Evolutionary conservation across 2,113 vertebrate species (phyloP), one percentile per base, ranked within the genome.

Genomic region (Anseranas semipalmata): DNA sequence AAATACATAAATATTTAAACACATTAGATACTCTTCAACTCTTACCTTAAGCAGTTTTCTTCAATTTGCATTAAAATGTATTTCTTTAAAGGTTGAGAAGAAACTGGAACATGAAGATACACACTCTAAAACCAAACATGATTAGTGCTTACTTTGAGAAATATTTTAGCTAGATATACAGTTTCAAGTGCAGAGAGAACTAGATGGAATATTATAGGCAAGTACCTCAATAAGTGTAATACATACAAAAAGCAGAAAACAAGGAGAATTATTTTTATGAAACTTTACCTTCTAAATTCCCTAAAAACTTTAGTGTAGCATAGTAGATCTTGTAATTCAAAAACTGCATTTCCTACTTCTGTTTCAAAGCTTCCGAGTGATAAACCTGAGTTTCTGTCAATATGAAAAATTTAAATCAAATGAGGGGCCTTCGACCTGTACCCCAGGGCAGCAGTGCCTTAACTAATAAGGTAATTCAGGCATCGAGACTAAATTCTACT

Each of bases 1-100:
- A 91, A 94, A 82, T 67, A n/a, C 43, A 93, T 91, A 48, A 93
- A 85, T 90, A 87, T 91, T 95, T 93, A 85, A 95, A 90, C 24
- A 76, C 45, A 60, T 96, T 85, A 94, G 87, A 79, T 88, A 79
- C 48, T 83, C 85, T 80, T 93, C 62, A 92, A 93, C 45, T 83
- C 92, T 70, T 93, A 93, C 85, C 88, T 96, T 92, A 35, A 86
- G 88, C 62, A 83, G 45, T 83, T 94, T 93, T 87, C 50, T 87
- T 85, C 66, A 77, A 85, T 91, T 94, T 85, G 39, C 67, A 89
- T 94, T 41, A 87, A 96, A 93, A 91, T 60, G 2, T 87, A 41
- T 85, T 82, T 91, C 39, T 87, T 89, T 93, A 91, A 95, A 85
- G 84, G 8, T 3, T 85, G 48, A 89, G 76, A 74, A 63, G 32